Base-by-base conservation (phyloP, 2,797 vertebrate genomes). In the Sylvia borin region DNA sequence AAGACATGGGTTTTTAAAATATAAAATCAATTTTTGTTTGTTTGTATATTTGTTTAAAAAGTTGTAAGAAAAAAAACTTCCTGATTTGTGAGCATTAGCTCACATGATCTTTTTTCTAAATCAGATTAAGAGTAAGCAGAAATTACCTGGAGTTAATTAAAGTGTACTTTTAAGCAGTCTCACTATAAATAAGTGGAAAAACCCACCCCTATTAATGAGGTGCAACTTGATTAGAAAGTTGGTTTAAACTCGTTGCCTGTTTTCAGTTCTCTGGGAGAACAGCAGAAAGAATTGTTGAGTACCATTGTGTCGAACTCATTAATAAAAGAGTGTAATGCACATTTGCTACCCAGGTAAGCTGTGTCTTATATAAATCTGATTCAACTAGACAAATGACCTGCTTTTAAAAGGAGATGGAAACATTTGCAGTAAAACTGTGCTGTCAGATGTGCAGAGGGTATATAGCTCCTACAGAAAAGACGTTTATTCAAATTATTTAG, bases 401-500 rank as follows among this genome's bases (percentile, higher is more conserved):
- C 92, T 97, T 96, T 94, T 90, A 88, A 90, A 96, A 94, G 90
- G 94, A 96, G 73, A 85, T 94, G 58, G 86, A 92, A 94, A 78
- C n/a, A 83, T 88, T 95, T 88, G 72, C 81, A 88, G 62, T 45
- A 94, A 94, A 96, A 73, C 55, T 74, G 34, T 58, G 78, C 68
- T 94, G 87, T 88, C 92, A 92, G 85, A 78, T 67, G 47, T 80
- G 62, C 85, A 85, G 62, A 71, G 75, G 51, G 73, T 77, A 65
- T 75, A 58, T 34, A 89, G 27, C 65, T 78, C 70, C 60, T 88
- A 60, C 32, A 68, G 72, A 72, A 85, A 95, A 91, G 66, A 97
- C 42, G 29, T 91, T 93, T 97, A 97, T 97, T 93, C 91, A 92
- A 86, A 96, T 97, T 95, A 25, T 74, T 74, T 86, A 66, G 77